Evolutionary conservation across 2,888 invertebrate species (phyloP).

Genomic region (Caenorhabditis sp.): DNA sequence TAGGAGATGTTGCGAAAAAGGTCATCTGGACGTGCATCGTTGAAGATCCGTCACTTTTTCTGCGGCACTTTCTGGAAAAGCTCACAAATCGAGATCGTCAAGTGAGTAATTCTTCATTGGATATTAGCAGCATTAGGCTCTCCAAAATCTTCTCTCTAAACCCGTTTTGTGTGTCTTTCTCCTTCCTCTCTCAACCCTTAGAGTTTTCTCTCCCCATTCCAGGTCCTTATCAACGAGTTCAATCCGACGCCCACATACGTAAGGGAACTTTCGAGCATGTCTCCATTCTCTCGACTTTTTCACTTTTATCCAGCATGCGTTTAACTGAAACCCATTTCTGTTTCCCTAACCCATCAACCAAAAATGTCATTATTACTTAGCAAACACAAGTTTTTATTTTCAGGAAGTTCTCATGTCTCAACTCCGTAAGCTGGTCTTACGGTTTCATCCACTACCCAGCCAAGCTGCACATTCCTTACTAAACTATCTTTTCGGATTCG

Average conservation of each 20-base stretch:
- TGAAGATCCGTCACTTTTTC: slow-evolving; percentile 96
- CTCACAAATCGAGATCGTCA: slow-evolving; percentile 87
- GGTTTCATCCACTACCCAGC: slow-evolving; percentile 85
- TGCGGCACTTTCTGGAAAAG: slow-evolving; percentile 93
- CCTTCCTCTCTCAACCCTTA: slow-evolving; percentile 2
- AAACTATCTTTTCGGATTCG: slow-evolving; percentile 97
- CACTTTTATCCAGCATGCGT: slow-evolving; percentile 10
- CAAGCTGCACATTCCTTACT: slow-evolving; percentile 98
- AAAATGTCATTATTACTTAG: too few relatives aligned
- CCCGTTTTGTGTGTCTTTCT: slow-evolving; percentile 4
- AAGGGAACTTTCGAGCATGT: slow-evolving; percentile 29
- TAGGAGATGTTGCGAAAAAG: slow-evolving; percentile 97
- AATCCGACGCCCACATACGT: slow-evolving; percentile 64
- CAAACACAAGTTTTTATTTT: slow-evolving; percentile 62
- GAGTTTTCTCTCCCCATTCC: slow-evolving; percentile 29
- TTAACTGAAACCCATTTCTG: slow-evolving; percentile 4
- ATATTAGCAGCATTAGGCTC: not conserved
- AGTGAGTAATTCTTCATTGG: slow-evolving; percentile 57
- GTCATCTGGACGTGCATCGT: slow-evolving; percentile 98
- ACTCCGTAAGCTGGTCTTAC: slow-evolving; percentile 92
- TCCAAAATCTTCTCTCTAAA: not conserved
- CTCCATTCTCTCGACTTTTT: not conserved
- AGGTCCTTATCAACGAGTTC: slow-evolving; percentile 61
- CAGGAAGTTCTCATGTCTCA: slow-evolving; percentile 94
- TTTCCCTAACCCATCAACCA: slow-evolving; percentile 4